phyloP scores from a whole-genome alignment of 2,113 vertebrate genomes.

The Sorex fumeus region DNA sequence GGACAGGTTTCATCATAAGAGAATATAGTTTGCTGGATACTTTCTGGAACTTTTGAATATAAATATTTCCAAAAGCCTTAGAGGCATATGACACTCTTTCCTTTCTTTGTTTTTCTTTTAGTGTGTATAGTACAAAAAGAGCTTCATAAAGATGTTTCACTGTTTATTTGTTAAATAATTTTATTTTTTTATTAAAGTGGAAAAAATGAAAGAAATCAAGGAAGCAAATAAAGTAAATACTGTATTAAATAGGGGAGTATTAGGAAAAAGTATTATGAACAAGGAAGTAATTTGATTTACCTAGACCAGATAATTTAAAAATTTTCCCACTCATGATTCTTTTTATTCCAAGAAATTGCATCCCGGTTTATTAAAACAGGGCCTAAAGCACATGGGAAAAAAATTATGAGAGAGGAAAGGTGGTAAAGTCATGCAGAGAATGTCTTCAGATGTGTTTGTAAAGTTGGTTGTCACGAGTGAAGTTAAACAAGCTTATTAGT shows the following conservation, averaged over 20 bases:
- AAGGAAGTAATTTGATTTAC: background rate
- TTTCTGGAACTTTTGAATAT: background rate
- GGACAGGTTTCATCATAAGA: background rate
- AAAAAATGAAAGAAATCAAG: background rate
- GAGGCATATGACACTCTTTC: background rate
- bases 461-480: background rate
- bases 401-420: background rate
- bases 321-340: too few relatives aligned
- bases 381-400: too few relatives aligned
- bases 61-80: slow-evolving; percentile 11
- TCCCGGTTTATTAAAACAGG: too few relatives aligned
- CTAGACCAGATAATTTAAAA: too few relatives aligned
- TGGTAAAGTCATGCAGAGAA: background rate
- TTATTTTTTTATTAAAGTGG: background rate
- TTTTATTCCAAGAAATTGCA: too few relatives aligned
- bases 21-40: background rate
- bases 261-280: background rate
- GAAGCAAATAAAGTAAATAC: background rate
- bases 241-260: background rate
- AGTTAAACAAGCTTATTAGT: background rate
- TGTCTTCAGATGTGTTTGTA: background rate
- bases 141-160: background rate
- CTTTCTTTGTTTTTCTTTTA: background rate
- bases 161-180: slow-evolving; percentile 55
- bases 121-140: background rate